Percentiles rank a stretch among this genome's conserved stretches.
These are phyloP conservation scores for Enteromius fasciolatus DNA, from an alignment of 2,797 vertebrate species.

Conservation along the genomic window DNA sequence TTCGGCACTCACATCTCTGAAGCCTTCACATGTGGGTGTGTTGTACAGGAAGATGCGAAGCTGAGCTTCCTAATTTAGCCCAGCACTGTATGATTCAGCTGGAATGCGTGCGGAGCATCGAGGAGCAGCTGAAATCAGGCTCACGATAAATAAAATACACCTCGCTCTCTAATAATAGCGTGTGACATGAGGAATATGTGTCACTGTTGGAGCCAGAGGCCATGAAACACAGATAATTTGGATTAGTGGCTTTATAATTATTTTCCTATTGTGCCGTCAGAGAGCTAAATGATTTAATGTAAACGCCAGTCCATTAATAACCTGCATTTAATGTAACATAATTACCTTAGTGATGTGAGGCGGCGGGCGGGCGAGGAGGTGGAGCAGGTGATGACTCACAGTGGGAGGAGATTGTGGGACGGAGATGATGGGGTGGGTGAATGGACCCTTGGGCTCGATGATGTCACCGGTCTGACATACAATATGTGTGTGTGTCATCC, in stretches of 20 bases:
- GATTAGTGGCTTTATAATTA: conserved; percentile 39
- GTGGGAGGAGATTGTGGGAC: background rate
- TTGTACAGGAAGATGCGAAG: conserved; percentile 15
- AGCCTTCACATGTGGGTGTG: conserved; percentile 24
- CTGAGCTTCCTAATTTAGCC: conserved; percentile 18
- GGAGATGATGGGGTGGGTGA: background rate
- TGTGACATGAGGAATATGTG: conserved; percentile 15
- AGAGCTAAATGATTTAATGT: conserved; percentile 30
- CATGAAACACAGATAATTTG: conserved; percentile 13
- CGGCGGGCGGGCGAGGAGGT: background rate
- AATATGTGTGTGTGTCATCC: background rate
- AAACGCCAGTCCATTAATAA: conserved; percentile 21
- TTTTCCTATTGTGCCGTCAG: conserved; percentile 23
- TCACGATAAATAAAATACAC: background rate
- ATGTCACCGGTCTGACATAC: background rate
- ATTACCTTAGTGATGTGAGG: conserved; percentile 18
- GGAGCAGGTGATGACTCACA: conserved; percentile 16
- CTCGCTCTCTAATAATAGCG: conserved; percentile 7
- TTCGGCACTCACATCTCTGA: conserved; percentile 1
- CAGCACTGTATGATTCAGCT: conserved; percentile 24
- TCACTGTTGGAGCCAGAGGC: background rate
- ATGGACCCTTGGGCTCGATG: background rate
- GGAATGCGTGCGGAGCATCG: background rate
- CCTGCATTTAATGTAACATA: conserved; percentile 1
- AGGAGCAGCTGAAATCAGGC: conserved; percentile 2